phyloP scores from a whole-genome alignment of 2,113 vertebrate species.

The Oryctolagus cuniculus region mOryCun1.1 NC_091433.1:105010001-105010500 shows the following conservation, averaged over 20 bases:
- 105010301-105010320: background rate
- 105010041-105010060: background rate
- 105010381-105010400: background rate
- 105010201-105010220: conserved; percentile 49
- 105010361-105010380: background rate
- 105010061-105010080: background rate
- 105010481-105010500: background rate
- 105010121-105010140: background rate
- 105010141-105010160: conserved; percentile 24
- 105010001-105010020: conserved; percentile 20
- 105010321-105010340: background rate
- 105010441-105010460: background rate
- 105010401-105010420: background rate
- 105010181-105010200: background rate
- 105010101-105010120: background rate
- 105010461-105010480: background rate
- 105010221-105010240: background rate
- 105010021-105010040: background rate
- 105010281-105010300: background rate
- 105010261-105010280: background rate
- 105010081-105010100: conserved; percentile 16
- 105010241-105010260: background rate
- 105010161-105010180: conserved; percentile 41
- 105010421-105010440: background rate
- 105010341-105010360: background rate